These are phyloP conservation scores for Ophioderma brevispina DNA, from an alignment of 35 echinoderm and acorn worm species.

Conservation along the genomic window DNA sequence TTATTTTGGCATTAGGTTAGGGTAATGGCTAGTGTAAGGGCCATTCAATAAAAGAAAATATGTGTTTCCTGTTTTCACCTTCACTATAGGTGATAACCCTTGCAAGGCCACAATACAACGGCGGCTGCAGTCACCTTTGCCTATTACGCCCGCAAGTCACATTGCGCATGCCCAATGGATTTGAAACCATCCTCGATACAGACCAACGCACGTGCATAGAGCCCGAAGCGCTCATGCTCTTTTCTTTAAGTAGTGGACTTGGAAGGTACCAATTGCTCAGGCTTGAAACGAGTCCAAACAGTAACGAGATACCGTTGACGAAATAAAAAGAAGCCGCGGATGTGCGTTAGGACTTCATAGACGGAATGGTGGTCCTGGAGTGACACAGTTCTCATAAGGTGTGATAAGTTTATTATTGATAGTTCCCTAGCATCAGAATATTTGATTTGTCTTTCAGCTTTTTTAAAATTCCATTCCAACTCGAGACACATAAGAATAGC, in stretches of 20 bases:
- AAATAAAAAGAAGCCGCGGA: constrained; percentile 51
- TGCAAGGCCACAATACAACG: background rate
- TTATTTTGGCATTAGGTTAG: no score
- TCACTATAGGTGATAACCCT: background rate
- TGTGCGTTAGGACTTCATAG: constrained; percentile 87
- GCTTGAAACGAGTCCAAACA: constrained; percentile 78
- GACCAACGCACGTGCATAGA: constrained; percentile 85
- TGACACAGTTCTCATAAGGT: constrained; percentile 49
- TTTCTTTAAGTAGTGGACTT: constrained; percentile 61
- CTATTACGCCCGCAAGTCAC: constrained; percentile 50
- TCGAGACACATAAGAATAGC: no score
- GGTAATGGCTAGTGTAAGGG: no score
- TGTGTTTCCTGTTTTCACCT: no score
- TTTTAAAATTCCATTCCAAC: no score
- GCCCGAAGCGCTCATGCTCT: constrained; percentile 94
- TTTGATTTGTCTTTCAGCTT: background rate
- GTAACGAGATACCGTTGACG: constrained; percentile 85
- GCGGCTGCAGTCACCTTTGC: constrained; percentile 31
- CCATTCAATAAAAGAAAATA: no score
- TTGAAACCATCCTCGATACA: constrained; percentile 64
- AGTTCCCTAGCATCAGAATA: background rate
- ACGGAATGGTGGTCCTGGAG: constrained; percentile 88
- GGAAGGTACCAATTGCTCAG: constrained; percentile 80
- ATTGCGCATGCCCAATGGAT: constrained; percentile 89
- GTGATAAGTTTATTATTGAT: constrained; percentile 37